phyloP scores from a whole-genome alignment of 2,113 vertebrate species.

The Cheirogaleus medius region DNA sequence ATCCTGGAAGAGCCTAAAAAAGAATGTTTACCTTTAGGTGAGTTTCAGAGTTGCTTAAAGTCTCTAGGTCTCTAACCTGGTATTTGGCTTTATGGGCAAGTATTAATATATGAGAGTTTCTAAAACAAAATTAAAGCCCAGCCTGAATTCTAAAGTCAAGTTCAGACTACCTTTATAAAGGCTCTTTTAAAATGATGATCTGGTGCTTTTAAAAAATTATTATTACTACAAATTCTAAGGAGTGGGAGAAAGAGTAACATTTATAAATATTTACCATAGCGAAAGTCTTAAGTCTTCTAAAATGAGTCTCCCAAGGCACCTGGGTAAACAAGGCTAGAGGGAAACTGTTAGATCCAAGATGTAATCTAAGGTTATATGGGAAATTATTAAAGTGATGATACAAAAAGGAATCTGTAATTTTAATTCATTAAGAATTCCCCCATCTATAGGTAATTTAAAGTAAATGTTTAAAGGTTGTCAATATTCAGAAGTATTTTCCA shows the following conservation, averaged over 20 bases:
- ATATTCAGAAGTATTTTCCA: not conserved
- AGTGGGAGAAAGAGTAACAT: not conserved
- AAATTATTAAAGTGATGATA: not conserved
- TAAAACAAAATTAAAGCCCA: not conserved
- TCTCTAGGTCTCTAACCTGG: not conserved
- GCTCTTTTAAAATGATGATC: not conserved
- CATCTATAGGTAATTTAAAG: not conserved
- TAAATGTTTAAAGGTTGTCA: not conserved
- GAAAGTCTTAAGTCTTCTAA: not conserved
- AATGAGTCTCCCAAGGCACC: not conserved
- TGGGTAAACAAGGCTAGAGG: not conserved
- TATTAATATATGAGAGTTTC: not conserved
- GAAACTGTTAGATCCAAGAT: not conserved
- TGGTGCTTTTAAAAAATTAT: not conserved
- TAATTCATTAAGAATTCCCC: too few species aligned
- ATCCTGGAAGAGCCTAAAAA: not conserved
- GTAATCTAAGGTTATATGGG: not conserved
- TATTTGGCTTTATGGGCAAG: not conserved
- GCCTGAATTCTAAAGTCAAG: not conserved
- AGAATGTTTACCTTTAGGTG: not conserved
- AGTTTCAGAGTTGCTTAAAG: not conserved
- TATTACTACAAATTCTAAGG: not conserved
- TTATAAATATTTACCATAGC: not conserved
- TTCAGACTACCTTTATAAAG: not conserved
- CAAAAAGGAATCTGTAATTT: not conserved